Conservation (phyloP, 2,888 invertebrate genomes). For the Thereva nobilitata region DNA sequence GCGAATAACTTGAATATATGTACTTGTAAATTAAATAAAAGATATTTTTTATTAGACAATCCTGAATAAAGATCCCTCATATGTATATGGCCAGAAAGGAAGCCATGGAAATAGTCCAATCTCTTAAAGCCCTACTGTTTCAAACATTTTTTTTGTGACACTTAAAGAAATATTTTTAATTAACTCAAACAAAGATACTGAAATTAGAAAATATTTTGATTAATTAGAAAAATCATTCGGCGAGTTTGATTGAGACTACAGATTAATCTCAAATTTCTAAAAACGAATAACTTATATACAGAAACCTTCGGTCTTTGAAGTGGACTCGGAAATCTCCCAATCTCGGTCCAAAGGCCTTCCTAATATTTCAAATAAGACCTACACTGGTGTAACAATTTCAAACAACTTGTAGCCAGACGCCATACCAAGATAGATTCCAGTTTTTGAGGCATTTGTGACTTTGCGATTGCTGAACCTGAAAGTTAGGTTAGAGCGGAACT, state of each 20-base stretch:
- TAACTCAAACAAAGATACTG: neutral
- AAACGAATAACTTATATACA: neutral
- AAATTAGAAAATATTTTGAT: neutral
- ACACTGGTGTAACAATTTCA: neutral
- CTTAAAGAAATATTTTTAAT: neutral
- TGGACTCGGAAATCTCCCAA: neutral
- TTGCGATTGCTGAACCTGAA: too few relatives aligned
- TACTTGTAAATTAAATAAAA: too few relatives aligned
- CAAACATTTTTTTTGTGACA: neutral
- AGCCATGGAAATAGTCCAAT: neutral
- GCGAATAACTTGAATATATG: too few relatives aligned
- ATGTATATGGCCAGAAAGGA: constrained; percentile 8
- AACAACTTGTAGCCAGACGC: too few relatives aligned
- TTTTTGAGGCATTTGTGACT: too few relatives aligned
- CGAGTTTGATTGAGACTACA: neutral
- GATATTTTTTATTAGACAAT: too few relatives aligned
- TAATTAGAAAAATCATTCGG: neutral
- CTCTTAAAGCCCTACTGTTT: neutral
- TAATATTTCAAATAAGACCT: neutral
- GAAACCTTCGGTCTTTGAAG: neutral
- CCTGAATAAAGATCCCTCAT: too few relatives aligned
- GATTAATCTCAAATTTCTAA: neutral
- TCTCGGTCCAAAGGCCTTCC: neutral
- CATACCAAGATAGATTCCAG: too few relatives aligned
- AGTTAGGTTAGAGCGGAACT: too few relatives aligned